Conservation (phyloP, 1,140 invertebrate genomes). For the Lysiphlebus fabarum region DNA sequence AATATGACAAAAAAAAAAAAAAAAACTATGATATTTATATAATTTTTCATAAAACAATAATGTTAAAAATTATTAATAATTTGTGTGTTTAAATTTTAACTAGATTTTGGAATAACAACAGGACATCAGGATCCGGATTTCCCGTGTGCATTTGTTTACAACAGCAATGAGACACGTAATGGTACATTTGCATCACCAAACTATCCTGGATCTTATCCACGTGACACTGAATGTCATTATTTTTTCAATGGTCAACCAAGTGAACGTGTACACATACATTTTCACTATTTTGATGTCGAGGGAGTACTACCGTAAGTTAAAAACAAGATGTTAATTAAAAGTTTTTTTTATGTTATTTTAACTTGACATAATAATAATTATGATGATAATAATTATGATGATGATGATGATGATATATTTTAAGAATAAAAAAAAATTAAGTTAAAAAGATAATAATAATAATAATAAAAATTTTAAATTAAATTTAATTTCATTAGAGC, state of each 20-base stretch:
- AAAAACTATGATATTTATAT: neutral
- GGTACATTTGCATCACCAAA: conserved; percentile 90
- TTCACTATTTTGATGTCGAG: conserved; percentile 88
- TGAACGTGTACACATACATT: conserved; percentile 82
- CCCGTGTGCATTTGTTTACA: conserved; percentile 80
- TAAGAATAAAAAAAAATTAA: no score
- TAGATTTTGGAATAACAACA: conserved; percentile 78
- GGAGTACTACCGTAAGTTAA: conserved; percentile 80
- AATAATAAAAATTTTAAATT: no score
- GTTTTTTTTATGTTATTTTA: neutral
- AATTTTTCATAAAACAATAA: neutral
- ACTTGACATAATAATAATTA: neutral
- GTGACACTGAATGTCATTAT: conserved; percentile 91
- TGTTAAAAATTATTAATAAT: no score
- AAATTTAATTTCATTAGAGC: no score
- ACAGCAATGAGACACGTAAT: conserved; percentile 72
- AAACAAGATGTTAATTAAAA: conserved; percentile 8
- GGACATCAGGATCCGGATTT: conserved; percentile 70
- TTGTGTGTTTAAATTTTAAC: neutral
- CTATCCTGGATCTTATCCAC: conserved; percentile 87
- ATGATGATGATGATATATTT: no score
- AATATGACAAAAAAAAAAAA: neutral
- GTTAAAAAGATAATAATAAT: no score
- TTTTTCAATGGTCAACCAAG: conserved; percentile 81
- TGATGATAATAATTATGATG: no score